These are phyloP conservation scores for Coremacera marginata DNA, from an alignment of 2,888 invertebrate genomes.

Conservation along the genomic window DNA sequence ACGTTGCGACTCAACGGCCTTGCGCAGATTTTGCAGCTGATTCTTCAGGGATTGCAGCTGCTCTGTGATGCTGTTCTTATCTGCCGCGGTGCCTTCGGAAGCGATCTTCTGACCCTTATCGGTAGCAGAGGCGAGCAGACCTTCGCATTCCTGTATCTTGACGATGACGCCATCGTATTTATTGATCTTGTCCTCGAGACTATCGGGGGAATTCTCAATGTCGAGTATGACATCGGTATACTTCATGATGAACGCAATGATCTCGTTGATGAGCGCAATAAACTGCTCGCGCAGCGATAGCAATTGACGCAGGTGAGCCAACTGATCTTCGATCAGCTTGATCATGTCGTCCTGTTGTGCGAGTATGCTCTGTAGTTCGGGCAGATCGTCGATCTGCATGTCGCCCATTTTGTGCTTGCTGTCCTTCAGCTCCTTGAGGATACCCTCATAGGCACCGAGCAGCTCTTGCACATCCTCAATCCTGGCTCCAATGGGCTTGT, in stretches of 20 bases:
- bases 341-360: constrained; percentile 89
- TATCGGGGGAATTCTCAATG: constrained; percentile 85
- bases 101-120: constrained; percentile 95
- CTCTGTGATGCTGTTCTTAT: constrained; percentile 88
- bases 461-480: constrained; percentile 91
- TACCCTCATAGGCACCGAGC: constrained; percentile 81
- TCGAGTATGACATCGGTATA: constrained; percentile 87
- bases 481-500: constrained; percentile 87
- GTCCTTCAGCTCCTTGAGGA: constrained; percentile 81
- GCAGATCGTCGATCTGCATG: constrained; percentile 80
- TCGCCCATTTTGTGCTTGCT: constrained; percentile 84
- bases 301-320: constrained; percentile 83
- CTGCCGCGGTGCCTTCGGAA: constrained; percentile 88
- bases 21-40: constrained; percentile 82
- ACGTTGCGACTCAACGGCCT: constrained; percentile 86
- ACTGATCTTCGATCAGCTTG: constrained; percentile 86
- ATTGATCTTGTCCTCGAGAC: constrained; percentile 88
- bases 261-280: constrained; percentile 86
- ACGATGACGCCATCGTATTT: constrained; percentile 87
- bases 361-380: constrained; percentile 83
- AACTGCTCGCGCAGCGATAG: constrained; percentile 88
- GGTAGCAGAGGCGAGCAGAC: constrained; percentile 84
- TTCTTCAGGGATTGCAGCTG: constrained; percentile 89
- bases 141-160: constrained; percentile 92
- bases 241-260: constrained; percentile 87